A percentile compares a stretch with the other conserved stretches of the same genome.
These are phyloP conservation scores for Myripristis jacobus DNA, from an alignment of 2,797 vertebrate species.

Conservation along the genomic window DNA sequence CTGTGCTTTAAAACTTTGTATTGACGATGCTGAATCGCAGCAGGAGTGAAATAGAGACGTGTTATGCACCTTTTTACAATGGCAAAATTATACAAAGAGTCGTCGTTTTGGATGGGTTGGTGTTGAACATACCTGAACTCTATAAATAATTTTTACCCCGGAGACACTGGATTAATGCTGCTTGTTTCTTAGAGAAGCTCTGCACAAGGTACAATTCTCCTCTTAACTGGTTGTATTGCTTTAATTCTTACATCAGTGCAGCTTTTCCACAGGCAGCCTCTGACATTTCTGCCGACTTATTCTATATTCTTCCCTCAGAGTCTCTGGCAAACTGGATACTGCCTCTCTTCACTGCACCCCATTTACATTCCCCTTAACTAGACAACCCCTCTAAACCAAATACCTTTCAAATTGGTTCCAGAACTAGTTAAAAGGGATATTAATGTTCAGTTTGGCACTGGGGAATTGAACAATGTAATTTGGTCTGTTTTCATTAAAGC, in stretches of 20 bases:
- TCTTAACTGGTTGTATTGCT: slow-evolving; percentile 31
- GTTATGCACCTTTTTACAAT: slow-evolving; percentile 14
- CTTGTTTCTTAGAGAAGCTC: slow-evolving; percentile 50
- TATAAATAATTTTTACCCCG: slow-evolving; percentile 46
- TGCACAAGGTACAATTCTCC: slow-evolving; percentile 53
- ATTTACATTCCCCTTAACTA: slow-evolving; percentile 57
- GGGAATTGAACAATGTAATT: slow-evolving; percentile 8
- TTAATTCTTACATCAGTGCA: slow-evolving; percentile 45
- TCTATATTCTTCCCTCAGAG: slow-evolving; percentile 53
- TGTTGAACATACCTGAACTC: slow-evolving; percentile 39
- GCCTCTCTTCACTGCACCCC: slow-evolving; percentile 39
- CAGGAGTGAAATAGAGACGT: slow-evolving; percentile 25
- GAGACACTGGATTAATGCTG: slow-evolving; percentile 51
- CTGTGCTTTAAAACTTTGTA: slow-evolving; percentile 44
- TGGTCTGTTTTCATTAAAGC: not conserved
- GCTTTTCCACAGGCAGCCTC: slow-evolving; percentile 63
- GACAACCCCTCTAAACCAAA: slow-evolving; percentile 41
- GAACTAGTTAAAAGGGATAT: slow-evolving; percentile 18
- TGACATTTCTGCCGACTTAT: slow-evolving; percentile 65
- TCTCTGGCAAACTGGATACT: slow-evolving; percentile 58
- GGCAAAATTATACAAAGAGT: slow-evolving; percentile 46
- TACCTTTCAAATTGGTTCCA: slow-evolving; percentile 28
- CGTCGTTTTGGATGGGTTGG: slow-evolving; percentile 33
- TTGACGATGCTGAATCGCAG: slow-evolving; percentile 44
- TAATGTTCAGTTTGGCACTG: slow-evolving; percentile 12